Conservation (phyloP, 2,113 vertebrate species). For the Odobenus rosmarus region DNA sequence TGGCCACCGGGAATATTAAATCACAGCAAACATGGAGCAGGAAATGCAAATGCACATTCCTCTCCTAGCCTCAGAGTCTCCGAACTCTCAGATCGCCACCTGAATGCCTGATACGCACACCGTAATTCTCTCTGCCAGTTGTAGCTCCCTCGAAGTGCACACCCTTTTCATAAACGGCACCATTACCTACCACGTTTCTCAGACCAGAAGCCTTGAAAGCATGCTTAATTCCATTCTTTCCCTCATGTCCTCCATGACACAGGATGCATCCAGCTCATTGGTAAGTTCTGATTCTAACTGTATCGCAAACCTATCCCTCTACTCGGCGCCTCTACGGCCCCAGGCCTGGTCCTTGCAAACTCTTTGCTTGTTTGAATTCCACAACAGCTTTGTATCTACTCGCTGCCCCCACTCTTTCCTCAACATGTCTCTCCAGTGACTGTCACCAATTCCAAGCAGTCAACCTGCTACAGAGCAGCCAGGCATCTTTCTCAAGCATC, state of each 20-base stretch:
- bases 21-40: background rate
- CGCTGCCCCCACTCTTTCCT: background rate
- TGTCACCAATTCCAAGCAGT: background rate
- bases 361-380: background rate
- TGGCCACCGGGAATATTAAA: background rate
- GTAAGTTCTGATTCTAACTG: background rate
- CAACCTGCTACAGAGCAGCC: background rate
- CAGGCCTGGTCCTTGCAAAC: background rate
- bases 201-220: background rate
- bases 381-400: background rate
- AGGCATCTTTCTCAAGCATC: background rate
- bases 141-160: background rate
- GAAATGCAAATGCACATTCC: background rate
- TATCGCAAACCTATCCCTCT: background rate
- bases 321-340: fast-evolving
- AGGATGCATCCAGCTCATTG: background rate
- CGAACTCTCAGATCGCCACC: fast-evolving
- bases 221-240: background rate
- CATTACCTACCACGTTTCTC: background rate
- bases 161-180: background rate
- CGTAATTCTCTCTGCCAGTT: background rate
- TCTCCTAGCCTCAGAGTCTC: background rate
- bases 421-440: background rate
- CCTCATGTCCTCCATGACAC: fast-evolving
- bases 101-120: background rate